Percentiles rank a stretch among this genome's conserved stretches.
Conservation (phyloP, 1,140 invertebrate genomes). For the Neodiprion pinetum region DNA sequence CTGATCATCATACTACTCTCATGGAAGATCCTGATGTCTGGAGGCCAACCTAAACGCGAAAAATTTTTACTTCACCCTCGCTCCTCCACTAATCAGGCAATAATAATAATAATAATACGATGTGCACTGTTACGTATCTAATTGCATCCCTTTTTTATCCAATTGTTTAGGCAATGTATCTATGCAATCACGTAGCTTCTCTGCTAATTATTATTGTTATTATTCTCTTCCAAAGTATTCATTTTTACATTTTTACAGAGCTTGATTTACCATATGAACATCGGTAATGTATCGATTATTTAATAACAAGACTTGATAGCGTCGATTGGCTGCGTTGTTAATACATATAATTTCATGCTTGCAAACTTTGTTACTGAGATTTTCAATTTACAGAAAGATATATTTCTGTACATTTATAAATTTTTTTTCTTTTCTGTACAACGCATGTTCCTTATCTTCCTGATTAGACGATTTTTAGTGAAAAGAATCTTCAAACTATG, state of each 20-base stretch:
- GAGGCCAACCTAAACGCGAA: slow-evolving; percentile 82
- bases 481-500: too few species aligned
- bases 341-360: too few species aligned
- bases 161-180: slow-evolving; percentile 16
- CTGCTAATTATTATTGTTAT: slow-evolving; percentile 10
- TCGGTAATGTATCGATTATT: background rate
- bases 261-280: background rate
- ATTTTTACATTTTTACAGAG: background rate
- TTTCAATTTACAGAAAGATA: background rate
- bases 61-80: slow-evolving; percentile 54
- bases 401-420: slow-evolving; percentile 10
- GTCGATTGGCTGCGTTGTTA: background rate
- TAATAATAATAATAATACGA: slow-evolving; percentile 46
- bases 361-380: too few species aligned
- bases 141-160: background rate
- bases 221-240: background rate
- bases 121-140: slow-evolving; percentile 18
- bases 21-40: slow-evolving; percentile 90
- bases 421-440: background rate
- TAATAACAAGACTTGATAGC: background rate
- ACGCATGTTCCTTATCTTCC: too few species aligned
- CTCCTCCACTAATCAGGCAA: slow-evolving; percentile 60
- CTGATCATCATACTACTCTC: slow-evolving; percentile 75
- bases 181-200: slow-evolving; percentile 15
- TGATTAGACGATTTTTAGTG: too few species aligned